Evolutionary conservation across 2,888 invertebrate genomes (phyloP).

Genomic region (Ennomos erosarius): DNA sequence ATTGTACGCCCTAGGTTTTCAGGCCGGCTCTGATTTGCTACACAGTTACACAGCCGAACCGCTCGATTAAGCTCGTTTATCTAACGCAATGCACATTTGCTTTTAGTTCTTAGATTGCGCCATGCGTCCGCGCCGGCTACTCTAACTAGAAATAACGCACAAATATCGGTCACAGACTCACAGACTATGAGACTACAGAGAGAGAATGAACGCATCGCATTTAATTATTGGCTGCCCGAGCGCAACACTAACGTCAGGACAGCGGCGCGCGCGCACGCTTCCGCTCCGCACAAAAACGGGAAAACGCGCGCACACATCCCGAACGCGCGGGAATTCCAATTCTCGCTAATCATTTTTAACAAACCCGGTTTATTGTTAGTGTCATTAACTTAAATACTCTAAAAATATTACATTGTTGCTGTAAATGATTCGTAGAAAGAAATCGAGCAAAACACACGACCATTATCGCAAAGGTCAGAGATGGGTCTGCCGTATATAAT

Average conservation of each 20-base stretch:
- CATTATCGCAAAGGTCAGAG: conserved; percentile 63
- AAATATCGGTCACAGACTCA: conserved; percentile 79
- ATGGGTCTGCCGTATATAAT: conserved; percentile 56
- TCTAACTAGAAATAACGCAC: conserved; percentile 77
- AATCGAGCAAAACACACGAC: conserved; percentile 26
- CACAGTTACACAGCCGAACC: conserved; percentile 12
- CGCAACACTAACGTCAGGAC: conserved; percentile 72
- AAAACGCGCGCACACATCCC: conserved; percentile 65
- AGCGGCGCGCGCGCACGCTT: conserved; percentile 78
- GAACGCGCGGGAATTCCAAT: conserved; percentile 26
- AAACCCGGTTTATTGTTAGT: conserved; percentile 3
- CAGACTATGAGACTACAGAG: conserved; percentile 50
- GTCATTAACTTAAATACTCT: conserved; percentile 7
- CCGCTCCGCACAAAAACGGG: conserved; percentile 57
- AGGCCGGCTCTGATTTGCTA: not conserved
- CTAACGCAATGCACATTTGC: conserved; percentile 79
- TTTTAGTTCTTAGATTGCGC: conserved; percentile 81
- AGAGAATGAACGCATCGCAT: conserved; percentile 71
- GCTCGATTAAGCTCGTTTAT: conserved; percentile 53
- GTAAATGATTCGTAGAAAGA: conserved; percentile 9
- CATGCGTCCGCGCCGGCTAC: conserved; percentile 59
- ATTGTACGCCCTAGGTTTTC: not conserved
- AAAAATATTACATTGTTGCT: conserved; percentile 1
- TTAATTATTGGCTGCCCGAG: conserved; percentile 68
- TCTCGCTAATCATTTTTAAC: not conserved